These are phyloP conservation scores for Telenomus remus DNA, from an alignment of 1,140 invertebrate genomes.

Conservation along the genomic window DNA sequence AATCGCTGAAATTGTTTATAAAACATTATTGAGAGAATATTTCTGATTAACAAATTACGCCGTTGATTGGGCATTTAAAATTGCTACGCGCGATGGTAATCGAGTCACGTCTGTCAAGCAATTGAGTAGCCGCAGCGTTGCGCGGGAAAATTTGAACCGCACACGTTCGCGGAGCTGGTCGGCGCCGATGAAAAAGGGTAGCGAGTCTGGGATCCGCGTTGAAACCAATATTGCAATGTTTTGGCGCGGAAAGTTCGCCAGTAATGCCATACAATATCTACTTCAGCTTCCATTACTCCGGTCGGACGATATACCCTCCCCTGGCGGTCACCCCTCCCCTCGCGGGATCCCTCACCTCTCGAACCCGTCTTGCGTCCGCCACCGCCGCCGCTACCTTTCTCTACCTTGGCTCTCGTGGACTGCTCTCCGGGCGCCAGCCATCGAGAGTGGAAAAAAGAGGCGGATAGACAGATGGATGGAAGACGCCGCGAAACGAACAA, in stretches of 20 bases:
- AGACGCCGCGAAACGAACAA: constrained; percentile 11
- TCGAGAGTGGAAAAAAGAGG: constrained; percentile 36
- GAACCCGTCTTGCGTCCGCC: constrained; percentile 30
- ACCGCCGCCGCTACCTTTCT: constrained; percentile 31
- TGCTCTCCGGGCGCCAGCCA: constrained; percentile 28
- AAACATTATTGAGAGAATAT: background rate
- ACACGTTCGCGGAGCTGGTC: background rate
- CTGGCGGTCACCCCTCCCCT: constrained; percentile 32
- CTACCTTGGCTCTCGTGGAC: constrained; percentile 54
- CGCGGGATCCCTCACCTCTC: constrained; percentile 36
- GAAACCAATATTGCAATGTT: constrained; percentile 74
- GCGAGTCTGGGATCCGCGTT: constrained; percentile 57
- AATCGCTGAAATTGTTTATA: no score
- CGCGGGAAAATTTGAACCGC: constrained; percentile 23
- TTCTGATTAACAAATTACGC: background rate
- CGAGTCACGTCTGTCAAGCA: background rate
- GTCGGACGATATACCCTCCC: constrained; percentile 53
- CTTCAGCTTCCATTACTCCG: constrained; percentile 74
- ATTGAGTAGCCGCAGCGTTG: constrained; percentile 4
- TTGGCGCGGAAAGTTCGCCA: constrained; percentile 68
- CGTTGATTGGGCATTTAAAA: no score
- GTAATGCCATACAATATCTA: constrained; percentile 74
- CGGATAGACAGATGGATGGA: constrained; percentile 43
- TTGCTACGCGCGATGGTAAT: background rate
- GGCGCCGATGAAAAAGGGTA: constrained; percentile 37